Base-by-base conservation (phyloP, 2,797 vertebrate species). In the Stomatorhinus walkeri region DNA sequence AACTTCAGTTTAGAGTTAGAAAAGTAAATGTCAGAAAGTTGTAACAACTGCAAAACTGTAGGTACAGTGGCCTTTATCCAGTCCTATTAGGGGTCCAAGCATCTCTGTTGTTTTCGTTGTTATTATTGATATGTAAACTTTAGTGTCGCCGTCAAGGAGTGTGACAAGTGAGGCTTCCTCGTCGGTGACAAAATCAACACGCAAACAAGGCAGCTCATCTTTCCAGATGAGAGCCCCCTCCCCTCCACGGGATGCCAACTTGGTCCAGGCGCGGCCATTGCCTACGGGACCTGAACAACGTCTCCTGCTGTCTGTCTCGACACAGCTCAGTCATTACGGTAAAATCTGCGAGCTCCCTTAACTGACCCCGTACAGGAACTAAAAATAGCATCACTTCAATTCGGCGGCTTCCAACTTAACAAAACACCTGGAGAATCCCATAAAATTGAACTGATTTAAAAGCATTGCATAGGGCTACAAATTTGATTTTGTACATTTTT, bases 261-360 rank as follows among this genome's bases (percentile, higher is more conserved):
- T 85, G 48, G 12, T 22, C 48, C 22, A 52, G 10, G 83, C 48
- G 83, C 83, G 83, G 83, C 83, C 83, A 85, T 85, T 85, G 83
- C 83, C 48, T 85, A 85, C 83, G 83, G n/a, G 83, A 85, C 83
- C 19, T 4, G 43, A 51, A 28, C n/a, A 51, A 51, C 83, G 83
- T 85, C 48, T 49, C 40, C 48, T 51, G 48, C 83, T 49, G 9
- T 85, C 48, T 22, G 48, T 10, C 3, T 9, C 4, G 79, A 24
- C 3, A 85, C 48, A 51, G 43, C n/a, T 51, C 48, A 51, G 4
- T 85, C 83, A 85, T 52, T 49, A 83, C 79, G 22, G n/a, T 5
- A 83, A 48, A 83, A 83, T 12, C 79, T n/a, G 19, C 51, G 48
- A 28, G 43, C 2, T 49, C 46, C 43, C 83, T 49, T 22, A 24